A percentile compares a stretch with the other conserved stretches of the same genome.
Conservation (phyloP, 1,140 invertebrate species). For the Ctenoplectra terminalis region DNA sequence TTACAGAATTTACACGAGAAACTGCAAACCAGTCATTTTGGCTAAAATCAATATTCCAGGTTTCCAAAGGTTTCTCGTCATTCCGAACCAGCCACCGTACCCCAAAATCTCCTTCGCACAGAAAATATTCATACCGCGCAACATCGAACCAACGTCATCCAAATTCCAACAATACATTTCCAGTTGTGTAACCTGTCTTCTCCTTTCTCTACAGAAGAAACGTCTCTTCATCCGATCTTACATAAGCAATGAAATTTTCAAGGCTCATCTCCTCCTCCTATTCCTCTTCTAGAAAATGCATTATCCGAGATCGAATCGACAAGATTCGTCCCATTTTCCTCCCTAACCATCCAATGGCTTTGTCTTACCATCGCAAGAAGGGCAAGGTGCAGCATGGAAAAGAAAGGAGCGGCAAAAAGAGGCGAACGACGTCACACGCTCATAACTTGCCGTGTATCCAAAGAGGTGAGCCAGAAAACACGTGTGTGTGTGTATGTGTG, state of each 20-base stretch:
- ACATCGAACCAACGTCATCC: neutral
- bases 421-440: conserved; percentile 1
- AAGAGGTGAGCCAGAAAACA: conserved; percentile 34
- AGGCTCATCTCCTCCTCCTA: neutral
- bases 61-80: too few species aligned
- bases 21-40: too few species aligned
- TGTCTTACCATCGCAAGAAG: neutral
- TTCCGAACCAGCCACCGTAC: too few species aligned
- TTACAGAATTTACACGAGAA: too few species aligned
- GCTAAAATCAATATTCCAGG: too few species aligned
- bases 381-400: conserved; percentile 21
- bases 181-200: neutral
- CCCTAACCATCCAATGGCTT: neutral
- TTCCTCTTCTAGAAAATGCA: too few species aligned
- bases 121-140: too few species aligned
- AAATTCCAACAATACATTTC: neutral
- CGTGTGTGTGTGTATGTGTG: neutral
- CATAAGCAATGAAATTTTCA: neutral
- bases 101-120: too few species aligned
- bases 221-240: neutral
- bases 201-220: too few species aligned
- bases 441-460: conserved; percentile 20
- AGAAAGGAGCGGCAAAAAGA: conserved; percentile 14
- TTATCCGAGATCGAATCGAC: neutral
- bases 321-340: neutral